A percentile compares a stretch with the other conserved stretches of the same genome.
Evolutionary conservation across 2,113 vertebrate species (phyloP).

Genomic region (Saccopteryx bilineata): DNA sequence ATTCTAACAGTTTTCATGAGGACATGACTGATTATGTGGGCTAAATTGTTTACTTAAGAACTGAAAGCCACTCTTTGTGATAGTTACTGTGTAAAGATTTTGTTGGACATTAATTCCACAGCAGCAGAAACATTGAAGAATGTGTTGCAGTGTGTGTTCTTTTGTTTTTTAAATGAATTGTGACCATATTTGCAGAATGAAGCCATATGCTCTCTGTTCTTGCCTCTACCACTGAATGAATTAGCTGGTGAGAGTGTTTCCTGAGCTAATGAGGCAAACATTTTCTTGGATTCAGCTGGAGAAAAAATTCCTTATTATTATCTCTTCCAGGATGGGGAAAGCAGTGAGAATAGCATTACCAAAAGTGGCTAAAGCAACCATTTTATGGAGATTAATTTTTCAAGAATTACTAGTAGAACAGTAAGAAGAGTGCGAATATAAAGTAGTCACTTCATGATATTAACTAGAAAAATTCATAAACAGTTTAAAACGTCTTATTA

Average conservation of each 20-base stretch:
- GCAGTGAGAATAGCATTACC: conserved; percentile 58
- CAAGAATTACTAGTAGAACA: not conserved
- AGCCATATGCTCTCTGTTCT: conserved; percentile 72
- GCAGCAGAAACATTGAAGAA: conserved; percentile 64
- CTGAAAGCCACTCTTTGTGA: not conserved
- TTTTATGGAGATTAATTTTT: not conserved
- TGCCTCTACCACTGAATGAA: conserved; percentile 74
- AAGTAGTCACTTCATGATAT: not conserved
- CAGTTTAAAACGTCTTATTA: not conserved
- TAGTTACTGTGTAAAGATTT: conserved; percentile 34
- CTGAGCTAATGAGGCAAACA: conserved; percentile 78
- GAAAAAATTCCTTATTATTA: conserved; percentile 67
- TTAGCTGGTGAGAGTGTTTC: conserved; percentile 75
- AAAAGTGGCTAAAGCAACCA: conserved; percentile 34
- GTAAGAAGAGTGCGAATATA: not conserved
- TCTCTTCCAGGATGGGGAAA: conserved; percentile 39
- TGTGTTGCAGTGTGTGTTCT: not conserved
- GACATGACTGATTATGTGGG: not conserved
- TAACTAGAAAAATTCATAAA: not conserved
- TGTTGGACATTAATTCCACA: conserved; percentile 61
- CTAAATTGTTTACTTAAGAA: conserved; percentile 49
- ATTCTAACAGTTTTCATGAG: not conserved
- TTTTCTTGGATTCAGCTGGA: conserved; percentile 47
- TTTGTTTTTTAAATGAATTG: conserved; percentile 47
- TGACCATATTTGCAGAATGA: conserved; percentile 50